Base-by-base conservation (phyloP, 1,140 invertebrate species). In the Leptestheria dahalacensis region DNA sequence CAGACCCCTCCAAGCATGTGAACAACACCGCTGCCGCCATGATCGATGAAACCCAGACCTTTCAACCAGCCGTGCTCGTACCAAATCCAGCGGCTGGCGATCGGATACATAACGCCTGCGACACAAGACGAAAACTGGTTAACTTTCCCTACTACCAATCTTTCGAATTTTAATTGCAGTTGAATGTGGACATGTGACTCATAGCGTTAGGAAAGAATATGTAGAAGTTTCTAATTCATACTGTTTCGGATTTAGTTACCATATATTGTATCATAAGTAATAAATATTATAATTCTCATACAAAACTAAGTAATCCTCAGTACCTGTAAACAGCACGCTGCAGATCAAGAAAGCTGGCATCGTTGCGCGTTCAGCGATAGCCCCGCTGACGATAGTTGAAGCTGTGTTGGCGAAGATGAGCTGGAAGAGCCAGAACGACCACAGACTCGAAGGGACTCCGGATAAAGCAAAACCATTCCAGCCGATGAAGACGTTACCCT, bases 31-130 rank as follows among this genome's bases (percentile, higher is more conserved):
- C 68, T 68, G n/a, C 74, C 73, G 15, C 71, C 71, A 63, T 72
- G 72, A 62, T 75, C 73, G 20, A 62, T 59, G 55, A 68, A 74
- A 10, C 68, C 67, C 9, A 67, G 12, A 10, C 18, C 63, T 15
- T 55, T 65, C 29, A 68, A 63, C 74, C 76, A 78, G 0, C 76
- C 77, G 10, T 70, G 64, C 18, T 68, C 64, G 3, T 61, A 63
- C 79, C 79, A 80, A 0, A 69, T 75, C 79, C 79, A 80, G 62
- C 79, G 79, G 1, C 74, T 69, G 0, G 75, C 73, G n/a, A 78
- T 68, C 0, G 79, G 79, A 65, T 78, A 80, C 0, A 78, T 70
- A 25, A 79, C 70, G 2, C 72, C 78, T 80, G 64, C 2, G 66
- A 64, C 50, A 79, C 33, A 41, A 9, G 33, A 15, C 6, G 6